Conservation (phyloP, 2,888 invertebrate genomes). For the Erannis defoliaria region DNA sequence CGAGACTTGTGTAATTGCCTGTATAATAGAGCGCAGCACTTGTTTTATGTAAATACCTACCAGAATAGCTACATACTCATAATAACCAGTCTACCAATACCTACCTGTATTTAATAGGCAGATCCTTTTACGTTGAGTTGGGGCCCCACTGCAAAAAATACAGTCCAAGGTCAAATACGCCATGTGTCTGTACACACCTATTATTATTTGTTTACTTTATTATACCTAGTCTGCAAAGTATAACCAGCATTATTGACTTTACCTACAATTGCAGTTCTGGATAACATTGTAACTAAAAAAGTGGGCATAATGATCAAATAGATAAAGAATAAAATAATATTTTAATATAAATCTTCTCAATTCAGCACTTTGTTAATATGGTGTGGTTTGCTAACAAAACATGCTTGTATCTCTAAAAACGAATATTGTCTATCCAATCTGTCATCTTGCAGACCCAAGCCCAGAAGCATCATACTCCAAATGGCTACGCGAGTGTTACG, state of each 20-base stretch:
- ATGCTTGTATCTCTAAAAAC: too few species aligned
- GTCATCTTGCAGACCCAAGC: conserved; percentile 62
- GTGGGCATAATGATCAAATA: neutral
- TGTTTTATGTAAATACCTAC: conserved; percentile 29
- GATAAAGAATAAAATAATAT: neutral
- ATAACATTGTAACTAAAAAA: neutral
- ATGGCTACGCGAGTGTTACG: conserved; percentile 91
- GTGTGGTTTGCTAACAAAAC: too few species aligned
- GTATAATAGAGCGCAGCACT: conserved; percentile 9
- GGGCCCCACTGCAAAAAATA: conserved; percentile 19
- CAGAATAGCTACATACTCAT: neutral
- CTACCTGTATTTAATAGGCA: neutral
- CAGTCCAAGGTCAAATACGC: conserved; percentile 24
- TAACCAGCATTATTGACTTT: neutral
- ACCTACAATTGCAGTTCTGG: neutral
- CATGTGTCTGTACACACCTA: conserved; percentile 20
- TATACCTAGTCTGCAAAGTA: conserved; percentile 4
- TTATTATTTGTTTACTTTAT: conserved; percentile 18
- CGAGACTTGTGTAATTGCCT: conserved; percentile 52
- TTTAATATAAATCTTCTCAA: neutral
- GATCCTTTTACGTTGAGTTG: conserved; percentile 5
- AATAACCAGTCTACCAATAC: conserved; percentile 6
- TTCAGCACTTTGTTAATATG: too few species aligned
- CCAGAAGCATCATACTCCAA: conserved; percentile 88
- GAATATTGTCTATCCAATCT: neutral